These are phyloP conservation scores for Phaedon cochleariae DNA, from an alignment of 2,888 invertebrate genomes.

Conservation along the genomic window DNA sequence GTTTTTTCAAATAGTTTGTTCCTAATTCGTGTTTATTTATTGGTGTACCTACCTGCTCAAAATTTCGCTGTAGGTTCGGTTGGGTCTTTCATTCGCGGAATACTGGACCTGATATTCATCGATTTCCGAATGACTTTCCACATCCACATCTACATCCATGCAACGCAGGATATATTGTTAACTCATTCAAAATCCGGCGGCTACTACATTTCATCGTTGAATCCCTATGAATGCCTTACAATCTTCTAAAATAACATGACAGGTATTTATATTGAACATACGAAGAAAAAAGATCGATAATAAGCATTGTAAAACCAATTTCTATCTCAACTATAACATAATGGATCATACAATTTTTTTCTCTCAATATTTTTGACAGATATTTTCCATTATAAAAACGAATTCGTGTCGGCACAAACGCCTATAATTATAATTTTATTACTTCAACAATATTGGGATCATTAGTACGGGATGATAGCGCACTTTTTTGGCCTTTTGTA, in stretches of 20 bases:
- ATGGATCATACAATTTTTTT: conserved; percentile 34
- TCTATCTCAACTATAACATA: conserved; percentile 33
- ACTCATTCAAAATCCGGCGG: background rate
- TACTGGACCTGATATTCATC: too few relatives aligned
- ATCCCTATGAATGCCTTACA: conserved; percentile 14
- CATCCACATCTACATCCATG: background rate
- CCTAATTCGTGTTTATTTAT: too few relatives aligned
- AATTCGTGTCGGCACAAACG: conserved; percentile 36
- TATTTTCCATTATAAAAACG: conserved; percentile 32
- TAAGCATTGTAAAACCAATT: conserved; percentile 36
- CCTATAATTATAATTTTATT: conserved; percentile 43
- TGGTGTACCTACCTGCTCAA: too few relatives aligned
- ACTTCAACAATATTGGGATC: conserved; percentile 40
- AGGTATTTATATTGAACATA: conserved; percentile 21
- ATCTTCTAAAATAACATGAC: conserved; percentile 14
- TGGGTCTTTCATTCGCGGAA: too few relatives aligned
- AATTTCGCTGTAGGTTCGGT: too few relatives aligned
- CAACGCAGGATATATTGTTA: background rate
- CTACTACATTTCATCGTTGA: conserved; percentile 19
- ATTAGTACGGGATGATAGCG: conserved; percentile 39
- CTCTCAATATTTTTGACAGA: conserved; percentile 36
- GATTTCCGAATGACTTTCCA: too few relatives aligned
- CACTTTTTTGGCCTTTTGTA: conserved; percentile 39
- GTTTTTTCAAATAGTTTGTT: too few relatives aligned
- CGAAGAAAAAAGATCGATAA: conserved; percentile 27